Base-by-base conservation (phyloP, 2,113 vertebrate genomes). In the Rhynchopsitta pachyrhyncha region DNA sequence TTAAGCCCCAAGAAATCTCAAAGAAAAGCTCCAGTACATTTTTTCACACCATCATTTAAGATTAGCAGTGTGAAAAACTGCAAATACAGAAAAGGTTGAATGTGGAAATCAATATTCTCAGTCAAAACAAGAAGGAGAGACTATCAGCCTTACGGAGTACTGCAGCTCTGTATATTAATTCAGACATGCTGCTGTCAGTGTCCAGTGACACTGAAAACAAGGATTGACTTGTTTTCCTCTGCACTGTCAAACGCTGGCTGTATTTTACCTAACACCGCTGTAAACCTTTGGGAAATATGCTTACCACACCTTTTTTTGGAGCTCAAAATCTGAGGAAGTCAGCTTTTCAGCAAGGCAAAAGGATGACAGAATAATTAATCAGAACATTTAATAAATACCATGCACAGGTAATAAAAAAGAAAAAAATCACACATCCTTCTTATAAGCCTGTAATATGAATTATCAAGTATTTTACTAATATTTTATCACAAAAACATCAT, bases 21-120 rank as follows among this genome's bases (percentile, higher is more conserved):
- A 59, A 90, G 70, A 86, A 92, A 87, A 91, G 24, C 33, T 63
- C 47, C 71, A 57, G 60, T 20, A 41, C 4, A 28, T 35, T 90
- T 96, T 91, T 95, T 80, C 86, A 85, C 71, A 91, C 59, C 67
- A 86, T 78, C 81, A 47, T 52, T 55, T 92, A 76, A 80, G 68
- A 93, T 82, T 67, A 92, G 47, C 53, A 62, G 29, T 23, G 57
- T 88, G 59, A 93, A 93, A 75, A 95, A 79, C 52, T 69, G 63
- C 71, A 85, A 73, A 59, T 5, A 79, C 64, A 88, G 39, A 86
- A 92, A 77, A 90, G 29, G 46, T 4, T 86, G 88, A 93, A 53
- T 49, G 67, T 64, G 44, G 67, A 90, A 94, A 96, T 91, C 70
- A 75, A 57, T 91, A 84, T 46, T 91, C 67, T 89, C 41, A 52